Conservation (phyloP, 2,888 invertebrate genomes). For the Idaea straminata region DNA sequence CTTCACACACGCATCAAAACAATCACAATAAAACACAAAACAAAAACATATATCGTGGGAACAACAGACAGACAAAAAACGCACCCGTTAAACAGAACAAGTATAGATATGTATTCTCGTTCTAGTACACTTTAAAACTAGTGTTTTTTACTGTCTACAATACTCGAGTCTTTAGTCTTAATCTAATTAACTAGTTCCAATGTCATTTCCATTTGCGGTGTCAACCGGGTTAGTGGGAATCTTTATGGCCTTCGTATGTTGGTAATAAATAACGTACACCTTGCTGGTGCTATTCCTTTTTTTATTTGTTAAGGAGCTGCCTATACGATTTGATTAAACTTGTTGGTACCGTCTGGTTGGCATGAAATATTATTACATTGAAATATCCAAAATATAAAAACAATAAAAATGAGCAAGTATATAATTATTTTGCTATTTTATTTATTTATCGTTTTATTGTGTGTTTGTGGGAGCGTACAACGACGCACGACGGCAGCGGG, state of each 20-base stretch:
- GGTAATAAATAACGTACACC: conserved; percentile 5
- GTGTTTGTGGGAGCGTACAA: too few species aligned
- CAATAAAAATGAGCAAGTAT: too few species aligned
- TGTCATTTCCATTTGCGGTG: conserved; percentile 29
- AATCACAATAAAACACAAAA: conserved; percentile 16
- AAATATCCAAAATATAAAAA: too few species aligned
- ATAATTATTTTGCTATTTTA: too few species aligned
- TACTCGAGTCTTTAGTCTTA: conserved; percentile 22
- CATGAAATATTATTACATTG: too few species aligned
- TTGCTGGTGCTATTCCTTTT: background rate
- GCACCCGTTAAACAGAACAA: conserved; percentile 24
- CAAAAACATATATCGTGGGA: conserved; percentile 27
- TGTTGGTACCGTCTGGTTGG: too few species aligned
- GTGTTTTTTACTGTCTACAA: conserved; percentile 19
- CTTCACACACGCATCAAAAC: background rate
- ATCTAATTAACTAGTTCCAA: conserved; percentile 34
- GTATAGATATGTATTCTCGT: conserved; percentile 21
- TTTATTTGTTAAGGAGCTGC: too few species aligned
- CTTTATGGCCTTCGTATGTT: conserved; percentile 15
- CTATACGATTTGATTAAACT: too few species aligned
- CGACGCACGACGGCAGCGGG: too few species aligned
- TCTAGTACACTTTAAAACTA: conserved; percentile 7
- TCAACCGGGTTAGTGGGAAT: conserved; percentile 13
- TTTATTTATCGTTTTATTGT: too few species aligned
- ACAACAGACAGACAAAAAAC: conserved; percentile 22